Evolutionary conservation across 2,888 invertebrate species (phyloP), one percentile per base, ranked within the genome.

Genomic region (Strigamia maritima): DNA sequence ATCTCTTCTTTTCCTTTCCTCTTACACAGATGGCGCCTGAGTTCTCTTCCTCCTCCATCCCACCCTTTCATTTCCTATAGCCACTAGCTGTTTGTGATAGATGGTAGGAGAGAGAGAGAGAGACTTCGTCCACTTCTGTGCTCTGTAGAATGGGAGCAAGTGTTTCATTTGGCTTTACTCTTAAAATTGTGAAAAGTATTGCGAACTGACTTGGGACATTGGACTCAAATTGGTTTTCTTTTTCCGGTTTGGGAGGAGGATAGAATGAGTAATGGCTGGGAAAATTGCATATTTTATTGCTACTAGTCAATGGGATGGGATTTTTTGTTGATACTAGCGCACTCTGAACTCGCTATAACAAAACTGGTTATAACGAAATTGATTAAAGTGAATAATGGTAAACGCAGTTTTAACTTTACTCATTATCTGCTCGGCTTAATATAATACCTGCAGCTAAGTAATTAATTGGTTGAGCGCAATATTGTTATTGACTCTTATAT

Each of bases 101-200:
- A 70, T 70, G 70, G 70, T 70, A 26, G 70, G 70, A 70, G 28
- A 70, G 70, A 70, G 26, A 26, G 70, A 65, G 70, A 26, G 7
- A 26, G 70, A 70, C 70, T 70, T 28, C 10, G 28, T 26, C 60
- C 60, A 65, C 22, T 22, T 65, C 24, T 24, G 70, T 28, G 70
- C 54, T n/a, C 54, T 22, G 7, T 8, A 14, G 70, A 28, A 70
- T 70, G 10, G 60, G 70, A 70, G 26, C 70, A 70, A 70, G 70
- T 70, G 70, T 70, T 70, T 70, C 70, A 70, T 70, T 70, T 70
- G 70, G 70, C 70, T 70, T 70, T 70, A 70, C 70, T 70, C 70
- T 70, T 70, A 70, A 70, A 70, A 70, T 19, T 54, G 19, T 44
- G 44, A 22, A 65, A 65, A 22, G 60, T 70, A 70, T 70, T 70